Conservation (phyloP, 2,113 vertebrate genomes). For the Triplophysa tibetana region DNA sequence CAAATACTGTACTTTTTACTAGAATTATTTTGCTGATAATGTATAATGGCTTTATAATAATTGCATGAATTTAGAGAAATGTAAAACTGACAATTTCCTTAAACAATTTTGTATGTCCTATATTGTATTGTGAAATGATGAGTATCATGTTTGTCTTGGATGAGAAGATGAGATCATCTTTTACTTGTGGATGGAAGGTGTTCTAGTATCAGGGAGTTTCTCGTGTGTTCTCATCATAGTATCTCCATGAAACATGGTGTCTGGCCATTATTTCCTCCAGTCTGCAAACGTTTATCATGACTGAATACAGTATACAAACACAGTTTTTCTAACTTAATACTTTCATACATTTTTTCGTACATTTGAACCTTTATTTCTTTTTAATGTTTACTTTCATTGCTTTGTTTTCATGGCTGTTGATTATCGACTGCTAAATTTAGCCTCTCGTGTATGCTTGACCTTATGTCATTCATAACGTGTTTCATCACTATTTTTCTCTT, state of each 20-base stretch:
- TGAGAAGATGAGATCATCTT: background rate
- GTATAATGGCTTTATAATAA: too few relatives aligned
- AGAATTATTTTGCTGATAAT: too few relatives aligned
- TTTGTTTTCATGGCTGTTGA: background rate
- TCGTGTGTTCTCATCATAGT: background rate
- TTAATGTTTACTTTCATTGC: too few relatives aligned
- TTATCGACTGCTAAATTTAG: background rate
- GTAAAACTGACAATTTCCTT: background rate
- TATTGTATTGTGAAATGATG: too few relatives aligned
- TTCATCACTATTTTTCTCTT: background rate
- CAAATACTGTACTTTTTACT: too few relatives aligned
- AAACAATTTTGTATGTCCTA: too few relatives aligned
- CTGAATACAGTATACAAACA: background rate
- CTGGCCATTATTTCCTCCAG: background rate
- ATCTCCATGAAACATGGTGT: background rate
- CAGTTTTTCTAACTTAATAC: background rate
- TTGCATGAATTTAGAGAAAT: too few relatives aligned
- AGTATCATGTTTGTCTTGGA: background rate
- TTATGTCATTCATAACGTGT: background rate
- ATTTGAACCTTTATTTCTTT: background rate
- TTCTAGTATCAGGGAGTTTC: slow-evolving; percentile 1
- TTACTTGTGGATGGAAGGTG: background rate
- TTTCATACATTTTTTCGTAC: background rate
- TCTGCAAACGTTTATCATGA: background rate
- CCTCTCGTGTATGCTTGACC: background rate